Percentiles rank a stretch among this genome's conserved stretches.
These are phyloP conservation scores for Toxotes jaculatrix DNA, from an alignment of 2,113 vertebrate species.

Conservation along the genomic window DNA sequence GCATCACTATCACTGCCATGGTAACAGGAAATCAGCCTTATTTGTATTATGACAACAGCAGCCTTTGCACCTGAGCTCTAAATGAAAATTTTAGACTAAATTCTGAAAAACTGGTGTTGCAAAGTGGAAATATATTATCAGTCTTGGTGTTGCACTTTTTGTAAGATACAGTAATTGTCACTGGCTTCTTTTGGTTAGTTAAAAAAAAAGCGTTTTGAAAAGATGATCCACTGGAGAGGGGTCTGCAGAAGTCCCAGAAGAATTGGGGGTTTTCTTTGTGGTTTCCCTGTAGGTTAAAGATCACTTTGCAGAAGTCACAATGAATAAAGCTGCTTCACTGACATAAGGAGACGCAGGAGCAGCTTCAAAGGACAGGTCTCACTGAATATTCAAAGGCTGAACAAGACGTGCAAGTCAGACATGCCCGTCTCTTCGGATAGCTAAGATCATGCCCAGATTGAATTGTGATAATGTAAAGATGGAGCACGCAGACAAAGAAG, in stretches of 20 bases:
- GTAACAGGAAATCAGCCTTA: constrained; percentile 18
- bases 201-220: not conserved
- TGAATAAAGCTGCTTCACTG: constrained; percentile 70
- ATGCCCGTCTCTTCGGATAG: constrained; percentile 24
- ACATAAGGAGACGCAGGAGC: constrained; percentile 54
- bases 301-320: constrained; percentile 73
- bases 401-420: constrained; percentile 69
- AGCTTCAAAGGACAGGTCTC: constrained; percentile 64
- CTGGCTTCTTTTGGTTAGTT: not conserved
- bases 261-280: constrained; percentile 31
- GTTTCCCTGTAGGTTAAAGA: constrained; percentile 69
- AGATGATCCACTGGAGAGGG: constrained; percentile 6
- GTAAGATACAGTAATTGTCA: not conserved
- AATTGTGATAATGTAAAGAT: constrained; percentile 50
- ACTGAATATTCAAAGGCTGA: constrained; percentile 72
- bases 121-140: not conserved
- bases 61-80: constrained; percentile 1
- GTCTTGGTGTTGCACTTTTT: not conserved
- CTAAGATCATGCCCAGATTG: constrained; percentile 25
- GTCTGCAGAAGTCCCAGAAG: constrained; percentile 54
- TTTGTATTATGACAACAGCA: not conserved
- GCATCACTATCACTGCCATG: constrained; percentile 29
- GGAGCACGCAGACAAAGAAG: not conserved
- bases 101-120: not conserved
- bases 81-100: constrained; percentile 5